These are phyloP conservation scores for Luscinia luscinia DNA, from an alignment of 2,797 vertebrate genomes.

Conservation along the genomic window DNA sequence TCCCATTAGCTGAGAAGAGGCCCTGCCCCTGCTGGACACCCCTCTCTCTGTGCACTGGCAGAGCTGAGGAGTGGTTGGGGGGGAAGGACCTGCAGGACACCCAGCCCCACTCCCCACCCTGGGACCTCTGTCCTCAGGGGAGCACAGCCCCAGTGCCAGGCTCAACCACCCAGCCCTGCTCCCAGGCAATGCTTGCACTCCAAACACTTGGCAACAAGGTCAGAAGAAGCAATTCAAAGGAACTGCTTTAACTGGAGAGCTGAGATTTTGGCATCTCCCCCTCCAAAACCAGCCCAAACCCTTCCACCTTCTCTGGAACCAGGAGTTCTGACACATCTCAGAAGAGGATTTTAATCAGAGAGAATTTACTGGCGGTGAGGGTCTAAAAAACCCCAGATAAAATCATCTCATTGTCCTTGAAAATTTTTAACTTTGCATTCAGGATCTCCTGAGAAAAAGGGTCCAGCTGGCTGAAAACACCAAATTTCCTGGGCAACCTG, in stretches of 20 bases:
- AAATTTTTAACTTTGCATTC: not conserved
- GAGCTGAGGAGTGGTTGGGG: not conserved
- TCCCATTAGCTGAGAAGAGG: not conserved
- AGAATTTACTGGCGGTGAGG: not conserved
- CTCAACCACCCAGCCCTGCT: not conserved
- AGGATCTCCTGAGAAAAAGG: not conserved
- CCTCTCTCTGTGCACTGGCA: not conserved
- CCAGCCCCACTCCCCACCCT: not conserved
- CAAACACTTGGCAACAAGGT: not conserved
- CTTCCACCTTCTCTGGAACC: not conserved
- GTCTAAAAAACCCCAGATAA: not conserved
- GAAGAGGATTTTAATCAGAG: not conserved
- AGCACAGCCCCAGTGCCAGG: not conserved
- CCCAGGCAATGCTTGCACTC: not conserved
- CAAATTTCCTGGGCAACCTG: fast-evolving
- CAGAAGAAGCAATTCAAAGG: not conserved
- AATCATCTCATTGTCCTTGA: not conserved
- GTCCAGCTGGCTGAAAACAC: not conserved
- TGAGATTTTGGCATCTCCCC: not conserved
- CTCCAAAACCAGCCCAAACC: not conserved
- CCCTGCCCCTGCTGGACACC: not conserved
- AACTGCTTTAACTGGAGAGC: not conserved
- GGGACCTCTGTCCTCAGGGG: not conserved
- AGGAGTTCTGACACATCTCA: not conserved
- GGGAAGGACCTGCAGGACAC: not conserved